Base-by-base conservation (phyloP, 2,888 invertebrate species). In the Colletes collaris region DNA sequence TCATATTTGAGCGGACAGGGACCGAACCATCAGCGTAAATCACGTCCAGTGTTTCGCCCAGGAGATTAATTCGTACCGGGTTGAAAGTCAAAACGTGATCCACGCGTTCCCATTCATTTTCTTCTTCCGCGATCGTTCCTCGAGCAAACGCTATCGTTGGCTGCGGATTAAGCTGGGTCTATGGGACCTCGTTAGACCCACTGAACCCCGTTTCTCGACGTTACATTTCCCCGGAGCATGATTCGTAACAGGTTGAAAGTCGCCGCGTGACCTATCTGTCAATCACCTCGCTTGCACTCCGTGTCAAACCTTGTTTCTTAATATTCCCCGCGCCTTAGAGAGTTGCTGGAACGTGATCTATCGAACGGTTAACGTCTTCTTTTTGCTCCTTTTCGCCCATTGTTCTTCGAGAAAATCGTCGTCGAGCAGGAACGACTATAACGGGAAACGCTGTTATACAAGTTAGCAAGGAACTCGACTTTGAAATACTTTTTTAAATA, bases 201-300 rank as follows among this genome's bases (percentile, higher is more conserved):
- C 35, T 46, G 52, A 40, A 53, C 53, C 40, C 5, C 6, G 53
- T 13, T 19, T 4, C 37, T 56, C 19, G 27, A 49, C 27, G 27
- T 27, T 19, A 46, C 27, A 40, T 56, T 67, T 56, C 56, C 46
- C 56, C 27, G 13, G 27, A n/a, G 56, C n/a, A 27, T 56, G 46
- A 56, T 67, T 67, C 56, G 56, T 67, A 67, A 56, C 56, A 67
- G 56, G 66, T 67, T 67, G 56, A 49, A 67, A 67, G 16, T 56
- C 56, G 44, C 55, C 27, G 44, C 55, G 46, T 49, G 66, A 56
- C 66, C 56, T n/a, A 56, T 56, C 66, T 46, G 66, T 46, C 66
- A 67, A 67, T 67, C 66, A 67, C 19, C n/a, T 4, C 27, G 11
- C 56, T 46, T 35, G n/a, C 46, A 11, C n/a, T 46, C n/a, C 40